Evolutionary conservation across 2,113 vertebrate species (phyloP).

Genomic region (Onychostoma macrolepis): DNA sequence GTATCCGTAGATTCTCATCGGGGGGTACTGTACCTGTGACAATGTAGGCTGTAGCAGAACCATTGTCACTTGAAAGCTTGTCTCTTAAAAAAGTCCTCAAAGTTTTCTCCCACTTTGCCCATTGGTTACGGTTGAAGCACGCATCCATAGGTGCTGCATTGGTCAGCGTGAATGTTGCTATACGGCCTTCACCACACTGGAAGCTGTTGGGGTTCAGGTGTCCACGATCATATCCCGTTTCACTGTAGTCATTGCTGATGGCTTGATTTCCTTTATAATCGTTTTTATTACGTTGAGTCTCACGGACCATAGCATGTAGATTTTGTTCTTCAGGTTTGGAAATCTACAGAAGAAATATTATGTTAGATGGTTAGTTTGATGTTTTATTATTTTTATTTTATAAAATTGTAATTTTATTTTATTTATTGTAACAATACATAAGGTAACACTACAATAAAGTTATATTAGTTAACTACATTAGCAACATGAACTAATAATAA

Average conservation of each 20-base stretch:
- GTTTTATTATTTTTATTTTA: too few relatives aligned
- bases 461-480: too few relatives aligned
- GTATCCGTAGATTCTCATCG: not conserved
- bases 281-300: not conserved
- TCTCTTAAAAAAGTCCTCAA: not conserved
- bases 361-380: not conserved
- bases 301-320: not conserved
- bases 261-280: not conserved
- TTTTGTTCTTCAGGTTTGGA: not conserved
- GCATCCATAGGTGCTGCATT: constrained; percentile 35
- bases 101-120: not conserved
- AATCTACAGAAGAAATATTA: not conserved
- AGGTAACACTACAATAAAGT: too few relatives aligned
- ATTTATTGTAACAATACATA: too few relatives aligned
- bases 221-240: not conserved
- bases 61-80: accelerated
- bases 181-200: constrained; percentile 3
- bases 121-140: constrained; percentile 22
- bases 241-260: constrained; percentile 28
- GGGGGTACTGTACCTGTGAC: constrained; percentile 15
- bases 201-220: constrained; percentile 31
- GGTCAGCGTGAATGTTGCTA: constrained; percentile 42
- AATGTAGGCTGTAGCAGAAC: constrained; percentile 16
- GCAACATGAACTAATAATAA: too few relatives aligned
- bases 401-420: too few relatives aligned